Evolutionary conservation across 2,797 vertebrate species (phyloP).

Genomic region (Tenualosa ilisha): DNA sequence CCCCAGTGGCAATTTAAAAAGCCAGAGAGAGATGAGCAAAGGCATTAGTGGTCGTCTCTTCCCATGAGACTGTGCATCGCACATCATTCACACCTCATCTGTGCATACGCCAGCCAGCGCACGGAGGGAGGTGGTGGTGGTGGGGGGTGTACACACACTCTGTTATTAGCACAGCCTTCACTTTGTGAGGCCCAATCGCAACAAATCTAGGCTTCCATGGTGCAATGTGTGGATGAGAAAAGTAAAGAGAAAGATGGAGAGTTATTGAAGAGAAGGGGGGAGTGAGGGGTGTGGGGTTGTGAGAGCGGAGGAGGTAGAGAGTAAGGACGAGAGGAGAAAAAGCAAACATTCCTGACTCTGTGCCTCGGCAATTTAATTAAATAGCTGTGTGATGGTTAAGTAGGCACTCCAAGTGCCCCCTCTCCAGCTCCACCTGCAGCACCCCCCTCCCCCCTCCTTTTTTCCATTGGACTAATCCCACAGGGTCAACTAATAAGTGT

Average conservation of each 20-base stretch:
- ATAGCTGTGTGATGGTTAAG: constrained; percentile 67
- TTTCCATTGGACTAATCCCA: constrained; percentile 67
- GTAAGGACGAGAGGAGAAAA: constrained; percentile 33
- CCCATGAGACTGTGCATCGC: background rate
- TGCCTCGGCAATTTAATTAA: constrained; percentile 94
- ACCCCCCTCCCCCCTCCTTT: background rate
- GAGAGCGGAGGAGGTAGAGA: background rate
- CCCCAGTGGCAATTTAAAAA: background rate
- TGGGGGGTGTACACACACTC: background rate
- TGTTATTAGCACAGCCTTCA: background rate
- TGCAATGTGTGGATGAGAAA: constrained; percentile 65
- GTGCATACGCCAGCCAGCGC: background rate
- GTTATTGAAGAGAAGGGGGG: constrained; percentile 32
- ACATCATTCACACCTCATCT: background rate
- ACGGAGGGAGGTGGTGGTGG: too few species aligned
- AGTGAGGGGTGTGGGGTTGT: background rate
- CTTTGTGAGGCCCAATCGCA: background rate
- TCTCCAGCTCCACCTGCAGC: constrained; percentile 28
- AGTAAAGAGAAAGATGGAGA: constrained; percentile 66
- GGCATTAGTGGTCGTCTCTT: background rate
- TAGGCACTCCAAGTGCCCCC: constrained; percentile 58
- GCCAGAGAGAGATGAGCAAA: background rate
- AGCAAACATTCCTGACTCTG: constrained; percentile 84
- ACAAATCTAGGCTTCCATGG: constrained; percentile 4
- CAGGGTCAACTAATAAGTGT: constrained; percentile 75